phyloP scores from a whole-genome alignment of 2,888 invertebrate species.

The Gnatocerus cornutus region DNA sequence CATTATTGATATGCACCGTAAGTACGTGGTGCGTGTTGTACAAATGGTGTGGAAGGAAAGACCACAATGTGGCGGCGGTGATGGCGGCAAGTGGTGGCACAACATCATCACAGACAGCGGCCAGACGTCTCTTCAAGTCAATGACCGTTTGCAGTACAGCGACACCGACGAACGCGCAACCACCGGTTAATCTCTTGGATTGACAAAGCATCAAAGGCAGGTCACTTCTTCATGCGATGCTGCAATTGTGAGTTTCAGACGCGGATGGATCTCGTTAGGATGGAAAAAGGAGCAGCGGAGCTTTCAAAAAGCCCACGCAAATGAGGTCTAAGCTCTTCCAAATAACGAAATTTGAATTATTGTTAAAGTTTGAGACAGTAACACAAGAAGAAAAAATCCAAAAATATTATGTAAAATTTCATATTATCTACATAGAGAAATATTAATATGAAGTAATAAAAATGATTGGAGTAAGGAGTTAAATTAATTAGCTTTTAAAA shows the following conservation, averaged over 20 bases:
- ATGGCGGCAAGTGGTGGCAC: slow-evolving; percentile 46
- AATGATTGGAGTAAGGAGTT: too few relatives aligned
- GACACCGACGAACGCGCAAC: slow-evolving; percentile 50
- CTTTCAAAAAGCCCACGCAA: too few relatives aligned
- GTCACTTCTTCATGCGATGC: slow-evolving; percentile 36
- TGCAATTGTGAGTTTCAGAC: neutral
- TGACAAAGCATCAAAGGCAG: slow-evolving; percentile 52
- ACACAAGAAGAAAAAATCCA: too few relatives aligned
- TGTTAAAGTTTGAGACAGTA: too few relatives aligned
- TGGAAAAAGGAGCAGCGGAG: too few relatives aligned
- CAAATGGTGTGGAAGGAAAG: slow-evolving; percentile 43
- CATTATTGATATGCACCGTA: slow-evolving; percentile 8
- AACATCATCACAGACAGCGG: slow-evolving; percentile 48
- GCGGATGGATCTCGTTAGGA: neutral
- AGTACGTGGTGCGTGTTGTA: slow-evolving; percentile 31
- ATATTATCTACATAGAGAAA: too few relatives aligned
- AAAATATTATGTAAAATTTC: too few relatives aligned
- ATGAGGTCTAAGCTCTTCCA: too few relatives aligned
- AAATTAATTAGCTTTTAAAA: too few relatives aligned
- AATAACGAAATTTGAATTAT: too few relatives aligned
- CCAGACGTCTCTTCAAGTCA: slow-evolving; percentile 51
- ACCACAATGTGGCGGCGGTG: slow-evolving; percentile 37
- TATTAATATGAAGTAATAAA: too few relatives aligned
- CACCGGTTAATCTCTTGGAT: slow-evolving; percentile 50
- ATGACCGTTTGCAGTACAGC: slow-evolving; percentile 52